A percentile compares a stretch with the other conserved stretches of the same genome.
These are phyloP conservation scores for Macaca nemestrina DNA, from an alignment of 2,113 vertebrate species.

Conservation along the genomic window DNA sequence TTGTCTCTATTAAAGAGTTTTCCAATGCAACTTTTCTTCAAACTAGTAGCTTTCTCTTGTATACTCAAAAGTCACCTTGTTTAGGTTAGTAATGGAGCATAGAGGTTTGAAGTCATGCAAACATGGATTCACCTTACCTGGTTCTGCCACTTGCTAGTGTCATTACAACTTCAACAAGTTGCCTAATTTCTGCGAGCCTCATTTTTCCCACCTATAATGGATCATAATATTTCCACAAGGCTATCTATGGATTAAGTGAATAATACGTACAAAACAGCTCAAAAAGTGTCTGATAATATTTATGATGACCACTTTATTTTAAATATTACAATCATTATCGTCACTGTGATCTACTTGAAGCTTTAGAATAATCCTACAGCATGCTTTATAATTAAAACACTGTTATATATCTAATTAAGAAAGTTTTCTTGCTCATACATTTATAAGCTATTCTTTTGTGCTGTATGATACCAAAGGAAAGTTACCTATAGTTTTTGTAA, in stretches of 20 bases:
- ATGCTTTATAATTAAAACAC: conserved; percentile 72
- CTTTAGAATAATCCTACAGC: conserved; percentile 58
- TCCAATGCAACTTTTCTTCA: not conserved
- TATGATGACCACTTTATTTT: not conserved
- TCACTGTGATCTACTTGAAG: not conserved
- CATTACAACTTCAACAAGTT: not conserved
- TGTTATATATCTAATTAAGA: conserved; percentile 70
- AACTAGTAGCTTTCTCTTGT: not conserved
- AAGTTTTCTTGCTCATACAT: conserved; percentile 70
- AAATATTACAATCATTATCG: not conserved
- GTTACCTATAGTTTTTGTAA: not conserved
- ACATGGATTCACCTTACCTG: not conserved
- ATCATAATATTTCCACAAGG: not conserved
- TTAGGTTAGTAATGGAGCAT: not conserved
- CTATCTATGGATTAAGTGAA: not conserved
- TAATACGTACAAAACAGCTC: not conserved
- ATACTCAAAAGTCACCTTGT: not conserved
- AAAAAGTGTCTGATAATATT: not conserved
- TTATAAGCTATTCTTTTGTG: conserved; percentile 64
- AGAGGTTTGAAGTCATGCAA: not conserved
- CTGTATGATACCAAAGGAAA: conserved; percentile 62
- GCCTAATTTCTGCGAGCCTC: not conserved
- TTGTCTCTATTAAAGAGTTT: not conserved
- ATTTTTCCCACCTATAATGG: not conserved
- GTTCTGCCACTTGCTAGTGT: not conserved